Evolutionary conservation across 2,113 vertebrate genomes (phyloP), one percentile per base, ranked within the genome.

Genomic region (Dicentrarchus labrax): DNA sequence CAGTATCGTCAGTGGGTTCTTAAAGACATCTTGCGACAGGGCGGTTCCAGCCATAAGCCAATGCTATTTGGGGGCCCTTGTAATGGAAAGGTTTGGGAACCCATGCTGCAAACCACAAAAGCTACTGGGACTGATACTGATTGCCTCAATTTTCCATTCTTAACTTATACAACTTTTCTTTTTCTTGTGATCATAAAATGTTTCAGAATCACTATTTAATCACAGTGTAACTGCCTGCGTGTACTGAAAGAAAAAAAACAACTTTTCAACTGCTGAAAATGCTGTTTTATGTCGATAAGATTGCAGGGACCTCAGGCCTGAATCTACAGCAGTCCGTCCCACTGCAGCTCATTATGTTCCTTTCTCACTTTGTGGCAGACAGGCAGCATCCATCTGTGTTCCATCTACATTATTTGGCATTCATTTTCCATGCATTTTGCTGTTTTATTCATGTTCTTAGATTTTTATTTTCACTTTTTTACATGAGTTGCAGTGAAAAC

Each of bases 341-440:
- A 45, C 62, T 72, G 85, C 75, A 75, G 71, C 80, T 89, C 78
- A 87, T 91, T 88, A 86, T 41, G 62, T 48, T 12, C 16, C n/a
- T 43, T 39, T 39, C 53, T 59, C 16, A 7, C 68, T 69, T 21
- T 43, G 56, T 39, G 24, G 54, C 62, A 57, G 39, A 43, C 68
- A 64, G 30, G 54, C 68, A 51, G 48, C 69, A 68, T 72, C 65
- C 72, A 22, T 72, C 68, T 64, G 48, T 38, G 11, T 11, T 76
- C 50, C 16, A 41, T 43, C 60, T 54, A 6, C 21, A 61, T 87
- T 61, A 72, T 79, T 45, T 70, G 71, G 30, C 47, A 22, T 59
- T 75, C 47, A 66, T 67, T 51, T 38, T 38, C n/a, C 48, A 45
- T 41, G 41, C 56, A 36, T 19, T 22, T 65, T 62, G 13, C 2